A percentile compares a stretch with the other conserved stretches of the same genome.
These are phyloP conservation scores for Ornithoptera priamus DNA, from an alignment of 2,888 invertebrate genomes.

Conservation along the genomic window DNA sequence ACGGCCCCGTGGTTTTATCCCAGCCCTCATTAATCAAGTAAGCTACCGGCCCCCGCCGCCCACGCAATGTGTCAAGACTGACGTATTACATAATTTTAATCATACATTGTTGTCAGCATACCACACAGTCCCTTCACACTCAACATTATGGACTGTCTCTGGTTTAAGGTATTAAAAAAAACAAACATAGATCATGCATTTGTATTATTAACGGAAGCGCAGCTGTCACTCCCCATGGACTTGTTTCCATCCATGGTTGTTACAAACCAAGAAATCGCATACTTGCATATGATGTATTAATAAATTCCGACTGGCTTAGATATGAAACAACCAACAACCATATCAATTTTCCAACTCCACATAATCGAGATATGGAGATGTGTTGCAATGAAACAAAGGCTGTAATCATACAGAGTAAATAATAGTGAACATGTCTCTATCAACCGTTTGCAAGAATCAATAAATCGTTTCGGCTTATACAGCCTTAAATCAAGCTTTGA, in stretches of 20 bases:
- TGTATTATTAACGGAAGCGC: neutral
- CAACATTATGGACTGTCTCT: constrained; percentile 4
- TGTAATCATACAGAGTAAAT: neutral
- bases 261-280: too few species aligned
- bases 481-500: constrained; percentile 19
- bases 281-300: too few species aligned
- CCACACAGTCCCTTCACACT: constrained; percentile 31
- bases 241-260: too few species aligned
- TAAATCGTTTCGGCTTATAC: constrained; percentile 12
- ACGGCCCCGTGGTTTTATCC: constrained; percentile 51
- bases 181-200: neutral
- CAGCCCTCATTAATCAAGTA: constrained; percentile 64
- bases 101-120: constrained; percentile 39
- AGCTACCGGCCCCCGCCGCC: constrained; percentile 38
- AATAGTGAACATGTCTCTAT: constrained; percentile 15
- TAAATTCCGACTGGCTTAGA: neutral
- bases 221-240: too few species aligned
- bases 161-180: neutral
- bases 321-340: neutral
- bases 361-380: too few species aligned
- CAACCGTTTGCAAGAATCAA: constrained; percentile 3
- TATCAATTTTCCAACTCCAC: neutral
- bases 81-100: constrained; percentile 67
- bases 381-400: neutral
- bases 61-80: constrained; percentile 51